These are phyloP conservation scores for Apomyelois bistriatella DNA, from an alignment of 2,888 invertebrate species.

Conservation along the genomic window DNA sequence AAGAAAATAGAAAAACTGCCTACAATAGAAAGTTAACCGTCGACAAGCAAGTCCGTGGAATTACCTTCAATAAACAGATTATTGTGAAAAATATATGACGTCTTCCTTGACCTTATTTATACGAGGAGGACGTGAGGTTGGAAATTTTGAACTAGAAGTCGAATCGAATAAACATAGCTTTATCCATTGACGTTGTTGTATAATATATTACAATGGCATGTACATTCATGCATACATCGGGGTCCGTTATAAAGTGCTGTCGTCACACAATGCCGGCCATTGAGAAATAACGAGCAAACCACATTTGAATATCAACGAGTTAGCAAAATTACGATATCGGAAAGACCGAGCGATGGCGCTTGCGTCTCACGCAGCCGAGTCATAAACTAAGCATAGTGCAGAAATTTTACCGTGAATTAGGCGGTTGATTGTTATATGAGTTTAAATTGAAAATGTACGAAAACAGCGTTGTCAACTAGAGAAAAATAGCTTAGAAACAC, in stretches of 20 bases:
- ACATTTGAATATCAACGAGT: conserved; percentile 65
- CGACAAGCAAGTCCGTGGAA: too few species aligned
- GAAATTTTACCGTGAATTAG: not conserved
- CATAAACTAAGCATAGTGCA: not conserved
- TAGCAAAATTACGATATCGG: conserved; percentile 60
- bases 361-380: conserved; percentile 52
- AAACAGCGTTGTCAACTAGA: too few species aligned
- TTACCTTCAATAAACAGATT: not conserved
- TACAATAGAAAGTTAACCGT: too few species aligned
- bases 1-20: too few species aligned
- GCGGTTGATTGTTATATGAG: too few species aligned
- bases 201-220: conserved; percentile 53
- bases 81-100: not conserved
- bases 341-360: conserved; percentile 50
- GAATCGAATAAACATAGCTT: conserved; percentile 10
- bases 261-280: conserved; percentile 62
- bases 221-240: conserved; percentile 29
- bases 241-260: conserved; percentile 61
- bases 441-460: too few species aligned
- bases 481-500: too few species aligned
- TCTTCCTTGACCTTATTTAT: conserved; percentile 10
- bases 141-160: conserved; percentile 2
- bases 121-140: not conserved
- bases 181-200: conserved; percentile 46
- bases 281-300: conserved; percentile 64